Evolutionary conservation across 2,888 invertebrate genomes (phyloP), one percentile per base, ranked within the genome.

Genomic region (Clunio marinus): DNA sequence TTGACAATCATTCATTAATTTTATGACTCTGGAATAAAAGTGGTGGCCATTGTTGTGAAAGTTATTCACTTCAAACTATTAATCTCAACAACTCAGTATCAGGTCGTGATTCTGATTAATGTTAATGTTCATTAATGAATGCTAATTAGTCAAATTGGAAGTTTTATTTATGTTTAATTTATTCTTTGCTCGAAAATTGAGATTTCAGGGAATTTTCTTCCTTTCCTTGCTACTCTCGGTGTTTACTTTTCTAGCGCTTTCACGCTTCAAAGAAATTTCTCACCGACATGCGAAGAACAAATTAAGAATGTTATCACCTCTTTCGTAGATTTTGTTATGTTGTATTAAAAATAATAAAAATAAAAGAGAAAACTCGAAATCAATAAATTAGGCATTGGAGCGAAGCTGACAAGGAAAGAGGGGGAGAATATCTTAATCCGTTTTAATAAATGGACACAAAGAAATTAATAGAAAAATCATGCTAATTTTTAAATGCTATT

Each of bases 91-190:
- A n/a, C n/a, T n/a, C n/a, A n/a, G n/a, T n/a, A n/a, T n/a, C n/a
- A n/a, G n/a, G n/a, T n/a, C n/a, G n/a, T n/a, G n/a, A 66, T 55
- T 51, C 15, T 55, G 55, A 66, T 66, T 66, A 46, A 66, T 55
- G 66, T n/a, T 66, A 27, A 63, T 63, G 45, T 46, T 55, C 51
- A 10, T 24, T 66, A 32, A 51, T 66, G 20, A 55, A 66, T 66
- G 55, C 46, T 66, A 66, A 66, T 66, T 66, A 55, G 46, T 37
- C 66, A 66, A 66, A 66, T 45, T 66, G 63, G 15, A 41, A 46
- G 27, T 46, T 51, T 55, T 55, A 51, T 35, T 28, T 55, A 66
- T n/a, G 13, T n/a, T 8, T 5, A 57, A 57, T n/a, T 15, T 25
- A 57, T 20, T 8, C 27, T 13, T 13, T 45, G 3, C 15, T 45